Evolutionary conservation across 2,888 invertebrate genomes (phyloP).

Genomic region (Lissonota sp.): DNA sequence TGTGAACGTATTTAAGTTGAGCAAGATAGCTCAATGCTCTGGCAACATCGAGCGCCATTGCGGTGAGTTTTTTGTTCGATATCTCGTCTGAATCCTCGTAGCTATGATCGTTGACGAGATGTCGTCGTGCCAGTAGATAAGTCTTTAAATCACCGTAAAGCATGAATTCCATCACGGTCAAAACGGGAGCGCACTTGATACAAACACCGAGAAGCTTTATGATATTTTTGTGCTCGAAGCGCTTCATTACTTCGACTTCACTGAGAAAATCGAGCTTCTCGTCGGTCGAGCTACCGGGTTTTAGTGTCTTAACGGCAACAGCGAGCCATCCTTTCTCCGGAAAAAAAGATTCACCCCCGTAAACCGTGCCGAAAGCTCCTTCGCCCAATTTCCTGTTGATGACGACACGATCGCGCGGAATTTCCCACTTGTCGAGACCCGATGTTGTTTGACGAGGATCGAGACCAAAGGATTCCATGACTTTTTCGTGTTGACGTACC

Average conservation of each 20-base stretch:
- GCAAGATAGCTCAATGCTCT: conserved; percentile 94
- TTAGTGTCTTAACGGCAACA: conserved; percentile 95
- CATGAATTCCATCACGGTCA: conserved; percentile 97
- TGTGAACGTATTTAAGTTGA: conserved; percentile 93
- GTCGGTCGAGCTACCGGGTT: conserved; percentile 92
- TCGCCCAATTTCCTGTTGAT: conserved; percentile 94
- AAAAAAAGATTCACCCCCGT: conserved; percentile 94
- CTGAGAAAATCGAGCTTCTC: conserved; percentile 96
- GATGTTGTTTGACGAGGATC: conserved; percentile 85
- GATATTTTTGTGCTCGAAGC: conserved; percentile 95
- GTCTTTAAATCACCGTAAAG: conserved; percentile 96
- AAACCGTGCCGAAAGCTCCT: conserved; percentile 97
- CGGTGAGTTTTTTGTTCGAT: conserved; percentile 91
- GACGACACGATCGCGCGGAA: conserved; percentile 92
- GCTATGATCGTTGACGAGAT: conserved; percentile 89
- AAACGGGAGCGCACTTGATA: conserved; percentile 93
- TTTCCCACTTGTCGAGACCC: conserved; percentile 94
- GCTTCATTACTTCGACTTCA: conserved; percentile 97
- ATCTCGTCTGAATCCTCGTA: conserved; percentile 91
- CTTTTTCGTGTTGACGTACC: conserved; percentile 87
- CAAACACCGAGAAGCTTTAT: conserved; percentile 94
- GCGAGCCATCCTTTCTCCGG: conserved; percentile 91
- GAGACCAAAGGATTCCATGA: conserved; percentile 90
- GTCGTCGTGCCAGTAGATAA: conserved; percentile 93
- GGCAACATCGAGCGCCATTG: conserved; percentile 95